These are phyloP conservation scores for Acrossocheilus wenchowensis DNA, from an alignment of 2,797 vertebrate species.

Conservation along the genomic window DNA sequence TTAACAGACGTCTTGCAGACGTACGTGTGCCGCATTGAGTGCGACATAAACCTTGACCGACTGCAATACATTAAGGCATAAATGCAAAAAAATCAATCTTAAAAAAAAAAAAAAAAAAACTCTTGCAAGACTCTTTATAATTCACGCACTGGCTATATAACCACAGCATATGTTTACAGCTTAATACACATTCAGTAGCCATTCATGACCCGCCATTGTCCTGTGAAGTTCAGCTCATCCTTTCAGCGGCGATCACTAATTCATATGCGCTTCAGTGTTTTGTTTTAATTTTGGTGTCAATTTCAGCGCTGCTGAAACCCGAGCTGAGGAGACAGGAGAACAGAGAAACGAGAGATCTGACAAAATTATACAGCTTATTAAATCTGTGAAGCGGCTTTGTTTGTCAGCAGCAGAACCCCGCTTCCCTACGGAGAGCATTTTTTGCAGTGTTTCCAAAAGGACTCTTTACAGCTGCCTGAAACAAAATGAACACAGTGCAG, in stretches of 20 bases:
- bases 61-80: neutral
- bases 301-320: slow-evolving; percentile 66
- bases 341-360: slow-evolving; percentile 14
- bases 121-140: neutral
- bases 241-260: slow-evolving; percentile 62
- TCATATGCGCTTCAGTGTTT: slow-evolving; percentile 61
- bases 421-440: neutral
- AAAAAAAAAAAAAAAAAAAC: no score
- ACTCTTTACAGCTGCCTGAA: neutral
- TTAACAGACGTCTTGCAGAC: no score
- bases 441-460: neutral
- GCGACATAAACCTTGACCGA: neutral
- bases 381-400: slow-evolving; percentile 18
- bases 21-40: neutral
- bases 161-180: neutral
- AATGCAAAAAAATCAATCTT: no score
- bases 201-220: neutral
- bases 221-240: neutral
- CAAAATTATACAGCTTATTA: slow-evolving; percentile 6
- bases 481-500: neutral
- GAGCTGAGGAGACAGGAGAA: slow-evolving; percentile 57
- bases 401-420: neutral
- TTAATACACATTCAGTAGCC: slow-evolving; percentile 13
- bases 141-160: neutral
- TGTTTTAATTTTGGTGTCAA: slow-evolving; percentile 67